phyloP scores from a whole-genome alignment of 2,113 vertebrate genomes.

The Chlamydotis undulata region DNA sequence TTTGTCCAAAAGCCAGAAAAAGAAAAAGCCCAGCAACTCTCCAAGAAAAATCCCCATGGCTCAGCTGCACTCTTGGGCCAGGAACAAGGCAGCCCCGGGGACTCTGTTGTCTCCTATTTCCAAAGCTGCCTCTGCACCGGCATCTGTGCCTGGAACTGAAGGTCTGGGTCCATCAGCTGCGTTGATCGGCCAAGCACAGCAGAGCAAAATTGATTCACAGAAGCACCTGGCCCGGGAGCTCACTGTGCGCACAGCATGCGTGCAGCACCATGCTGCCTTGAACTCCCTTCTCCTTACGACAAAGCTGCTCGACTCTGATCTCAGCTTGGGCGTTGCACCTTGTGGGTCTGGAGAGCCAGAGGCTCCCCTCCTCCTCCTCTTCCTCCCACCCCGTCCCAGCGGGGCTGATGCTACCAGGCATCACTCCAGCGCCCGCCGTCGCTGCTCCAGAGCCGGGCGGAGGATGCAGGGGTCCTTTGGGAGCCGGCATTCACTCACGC shows the following conservation, averaged over 20 bases:
- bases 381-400: neutral
- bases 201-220: neutral
- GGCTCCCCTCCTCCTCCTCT: neutral
- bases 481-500: fast-evolving
- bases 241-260: fast-evolving
- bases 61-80: neutral
- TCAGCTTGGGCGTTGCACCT: neutral
- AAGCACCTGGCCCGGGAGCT: neutral
- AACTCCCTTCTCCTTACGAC: neutral
- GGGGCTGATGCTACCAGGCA: fast-evolving
- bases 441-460: neutral
- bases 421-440: fast-evolving
- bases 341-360: neutral
- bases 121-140: neutral
- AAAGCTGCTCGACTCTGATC: neutral
- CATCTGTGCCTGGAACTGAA: neutral
- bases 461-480: neutral
- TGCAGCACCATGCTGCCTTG: neutral
- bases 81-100: neutral
- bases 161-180: neutral
- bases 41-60: neutral
- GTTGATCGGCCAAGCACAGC: fast-evolving
- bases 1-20: neutral
- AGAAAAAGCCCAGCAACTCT: neutral
- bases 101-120: neutral